Conservation (phyloP, 2,797 vertebrate genomes). For the Pachyuromys duprasi region DNA sequence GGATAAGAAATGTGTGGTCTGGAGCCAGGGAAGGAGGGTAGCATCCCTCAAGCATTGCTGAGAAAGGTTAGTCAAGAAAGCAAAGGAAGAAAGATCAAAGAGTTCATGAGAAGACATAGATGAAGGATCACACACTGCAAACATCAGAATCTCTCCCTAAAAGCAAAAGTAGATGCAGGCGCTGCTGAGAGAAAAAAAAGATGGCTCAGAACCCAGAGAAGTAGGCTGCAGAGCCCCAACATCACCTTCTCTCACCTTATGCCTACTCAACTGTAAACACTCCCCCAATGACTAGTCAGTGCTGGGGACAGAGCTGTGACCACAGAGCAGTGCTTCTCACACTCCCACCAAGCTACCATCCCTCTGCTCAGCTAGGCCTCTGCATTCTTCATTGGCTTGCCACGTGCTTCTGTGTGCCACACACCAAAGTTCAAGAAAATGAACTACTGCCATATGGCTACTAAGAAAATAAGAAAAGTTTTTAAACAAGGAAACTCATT, state of each 20-base stretch:
- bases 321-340: neutral
- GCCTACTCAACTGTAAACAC: neutral
- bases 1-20: neutral
- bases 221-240: neutral
- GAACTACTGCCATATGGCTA: fast-evolving
- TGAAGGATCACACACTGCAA: fast-evolving
- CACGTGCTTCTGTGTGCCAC: neutral
- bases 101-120: neutral
- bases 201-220: neutral
- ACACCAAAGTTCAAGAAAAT: neutral
- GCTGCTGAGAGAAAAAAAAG: neutral
- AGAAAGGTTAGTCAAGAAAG: neutral
- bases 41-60: neutral
- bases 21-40: neutral
- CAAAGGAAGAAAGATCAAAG: neutral
- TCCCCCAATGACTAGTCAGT: neutral
- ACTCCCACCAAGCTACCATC: neutral
- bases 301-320: neutral
- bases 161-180: neutral
- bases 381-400: neutral
- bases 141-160: neutral
- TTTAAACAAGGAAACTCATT: neutral
- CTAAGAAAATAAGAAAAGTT: neutral
- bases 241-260: fast-evolving
- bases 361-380: neutral